A percentile compares a stretch with the other conserved stretches of the same genome.
phyloP scores from a whole-genome alignment of 2,888 invertebrate species.

The Heliconius erato region DNA sequence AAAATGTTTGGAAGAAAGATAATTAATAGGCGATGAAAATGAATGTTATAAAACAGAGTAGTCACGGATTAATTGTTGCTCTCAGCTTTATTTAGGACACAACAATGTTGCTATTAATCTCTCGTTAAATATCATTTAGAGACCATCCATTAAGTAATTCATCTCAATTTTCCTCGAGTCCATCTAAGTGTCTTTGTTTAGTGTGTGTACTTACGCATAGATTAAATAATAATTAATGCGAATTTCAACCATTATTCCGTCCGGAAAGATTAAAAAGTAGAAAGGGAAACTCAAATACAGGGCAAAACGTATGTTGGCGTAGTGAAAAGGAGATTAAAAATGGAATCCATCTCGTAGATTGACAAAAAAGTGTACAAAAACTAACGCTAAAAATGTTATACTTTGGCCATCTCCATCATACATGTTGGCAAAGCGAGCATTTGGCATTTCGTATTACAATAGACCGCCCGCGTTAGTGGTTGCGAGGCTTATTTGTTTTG shows the following conservation, averaged over 20 bases:
- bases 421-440: conserved; percentile 18
- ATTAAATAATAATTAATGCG: conserved; percentile 54
- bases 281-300: conserved; percentile 50
- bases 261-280: not conserved
- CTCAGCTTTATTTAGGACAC: conserved; percentile 52
- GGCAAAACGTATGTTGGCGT: conserved; percentile 38
- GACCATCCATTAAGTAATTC: conserved; percentile 53
- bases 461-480: conserved; percentile 14
- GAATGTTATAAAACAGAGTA: conserved; percentile 36
- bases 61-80: conserved; percentile 57
- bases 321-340: conserved; percentile 43
- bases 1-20: not conserved
- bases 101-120: conserved; percentile 54
- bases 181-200: conserved; percentile 55
- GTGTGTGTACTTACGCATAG: conserved; percentile 36
- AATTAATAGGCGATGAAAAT: conserved; percentile 37
- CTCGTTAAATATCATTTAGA: conserved; percentile 55
- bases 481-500: conserved; percentile 21
- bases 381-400: conserved; percentile 31
- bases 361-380: conserved; percentile 36
- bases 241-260: conserved; percentile 34
- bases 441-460: conserved; percentile 30
- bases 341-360: conserved; percentile 40
- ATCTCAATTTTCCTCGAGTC: conserved; percentile 53
- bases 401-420: conserved; percentile 33